Conservation (phyloP, 2,797 vertebrate species). For the Parauchenoglanis punctatus region DNA sequence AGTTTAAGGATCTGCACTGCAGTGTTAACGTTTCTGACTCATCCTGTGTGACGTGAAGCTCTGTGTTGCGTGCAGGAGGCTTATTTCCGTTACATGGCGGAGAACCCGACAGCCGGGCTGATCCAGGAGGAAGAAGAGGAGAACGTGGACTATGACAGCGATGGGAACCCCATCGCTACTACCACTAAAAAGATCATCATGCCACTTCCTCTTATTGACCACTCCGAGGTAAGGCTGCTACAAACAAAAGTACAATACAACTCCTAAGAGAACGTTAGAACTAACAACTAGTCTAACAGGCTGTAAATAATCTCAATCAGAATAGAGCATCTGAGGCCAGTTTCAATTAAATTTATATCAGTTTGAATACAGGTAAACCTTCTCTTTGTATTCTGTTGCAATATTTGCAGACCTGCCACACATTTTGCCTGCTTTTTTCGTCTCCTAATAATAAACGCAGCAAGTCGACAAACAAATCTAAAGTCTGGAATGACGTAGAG, state of each 20-base stretch:
- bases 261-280: not conserved
- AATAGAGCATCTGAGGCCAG: not conserved
- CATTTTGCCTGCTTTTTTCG: not conserved
- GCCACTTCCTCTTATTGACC: conserved; percentile 94
- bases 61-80: conserved; percentile 90
- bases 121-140: conserved; percentile 94
- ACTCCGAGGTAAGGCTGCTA: conserved; percentile 84
- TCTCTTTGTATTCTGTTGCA: not conserved
- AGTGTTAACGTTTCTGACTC: not conserved
- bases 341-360: not conserved
- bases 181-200: conserved; percentile 93
- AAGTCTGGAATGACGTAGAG: not conserved
- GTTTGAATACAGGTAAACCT: not conserved
- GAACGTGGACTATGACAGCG: conserved; percentile 94
- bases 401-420: not conserved
- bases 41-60: conserved; percentile 47
- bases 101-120: conserved; percentile 96
- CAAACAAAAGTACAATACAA: not conserved
- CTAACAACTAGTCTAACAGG: not conserved
- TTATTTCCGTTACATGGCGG: conserved; percentile 99
- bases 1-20: not conserved
- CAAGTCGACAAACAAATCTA: not conserved
- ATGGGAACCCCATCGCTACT: conserved; percentile 92
- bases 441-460: not conserved
- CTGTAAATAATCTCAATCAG: not conserved